Evolutionary conservation across 2,113 vertebrate genomes (phyloP).

Genomic region (Mus pahari): DNA sequence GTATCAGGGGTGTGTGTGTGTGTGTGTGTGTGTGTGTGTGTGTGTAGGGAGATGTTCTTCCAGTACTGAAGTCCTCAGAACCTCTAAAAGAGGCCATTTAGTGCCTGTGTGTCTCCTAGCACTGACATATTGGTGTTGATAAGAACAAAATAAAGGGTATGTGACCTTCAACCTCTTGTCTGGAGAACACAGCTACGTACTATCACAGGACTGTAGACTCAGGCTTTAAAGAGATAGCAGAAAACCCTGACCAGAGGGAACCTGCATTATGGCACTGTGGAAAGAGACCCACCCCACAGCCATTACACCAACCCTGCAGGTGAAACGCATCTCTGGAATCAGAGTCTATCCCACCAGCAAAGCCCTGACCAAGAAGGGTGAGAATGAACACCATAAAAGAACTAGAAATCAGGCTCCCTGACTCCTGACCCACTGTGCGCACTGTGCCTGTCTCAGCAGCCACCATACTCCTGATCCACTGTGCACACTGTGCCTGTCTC

Average conservation of each 20-base stretch:
- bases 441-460: neutral
- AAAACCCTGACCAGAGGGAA: constrained; percentile 20
- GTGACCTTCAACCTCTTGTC: neutral
- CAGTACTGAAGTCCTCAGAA: neutral
- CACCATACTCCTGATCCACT: neutral
- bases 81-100: neutral
- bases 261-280: neutral
- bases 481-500: neutral
- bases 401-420: neutral
- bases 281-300: neutral
- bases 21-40: no score
- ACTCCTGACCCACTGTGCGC: neutral
- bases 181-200: neutral
- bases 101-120: neutral
- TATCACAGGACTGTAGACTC: neutral
- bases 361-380: neutral
- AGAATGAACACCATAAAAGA: neutral
- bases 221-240: constrained; percentile 24
- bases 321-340: neutral
- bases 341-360: neutral
- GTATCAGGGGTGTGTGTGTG: no score
- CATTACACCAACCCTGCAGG: neutral
- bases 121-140: neutral
- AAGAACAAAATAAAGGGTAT: neutral
- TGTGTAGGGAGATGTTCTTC: no score